A percentile compares a stretch with the other conserved stretches of the same genome.
These are phyloP conservation scores for Mus musculus DNA, from an alignment of 2,113 vertebrate species.

Conservation along the genomic window DNA sequence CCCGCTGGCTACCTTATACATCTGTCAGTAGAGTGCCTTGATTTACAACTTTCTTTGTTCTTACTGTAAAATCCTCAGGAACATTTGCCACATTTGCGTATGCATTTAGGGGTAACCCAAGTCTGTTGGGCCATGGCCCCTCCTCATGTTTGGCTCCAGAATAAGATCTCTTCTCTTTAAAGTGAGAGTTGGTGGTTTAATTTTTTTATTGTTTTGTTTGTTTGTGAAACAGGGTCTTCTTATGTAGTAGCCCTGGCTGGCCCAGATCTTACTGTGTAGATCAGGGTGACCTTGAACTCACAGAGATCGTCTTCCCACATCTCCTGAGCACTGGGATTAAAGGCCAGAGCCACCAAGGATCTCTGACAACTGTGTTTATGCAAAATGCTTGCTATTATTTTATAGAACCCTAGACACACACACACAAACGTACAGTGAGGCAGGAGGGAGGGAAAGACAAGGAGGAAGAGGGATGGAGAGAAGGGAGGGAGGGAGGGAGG, in stretches of 20 bases:
- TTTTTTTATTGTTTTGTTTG: neutral
- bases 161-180: neutral
- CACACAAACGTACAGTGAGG: neutral
- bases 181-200: neutral
- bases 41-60: neutral
- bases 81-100: neutral
- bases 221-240: neutral
- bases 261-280: neutral
- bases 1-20: too few species aligned
- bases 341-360: neutral
- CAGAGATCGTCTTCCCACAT: too few species aligned
- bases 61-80: neutral
- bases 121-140: too few species aligned
- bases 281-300: neutral
- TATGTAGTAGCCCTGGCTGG: neutral
- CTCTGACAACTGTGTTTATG: neutral
- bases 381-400: neutral
- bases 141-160: neutral
- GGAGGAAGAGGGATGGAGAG: neutral
- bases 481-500: rapidly evolving
- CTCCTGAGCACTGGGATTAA: neutral
- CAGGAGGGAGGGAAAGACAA: neutral
- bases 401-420: neutral
- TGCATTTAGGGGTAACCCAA: neutral
- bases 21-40: neutral